These are phyloP conservation scores for Sylvilagus bachmani DNA, from an alignment of 2,113 vertebrate species.

Conservation along the genomic window DNA sequence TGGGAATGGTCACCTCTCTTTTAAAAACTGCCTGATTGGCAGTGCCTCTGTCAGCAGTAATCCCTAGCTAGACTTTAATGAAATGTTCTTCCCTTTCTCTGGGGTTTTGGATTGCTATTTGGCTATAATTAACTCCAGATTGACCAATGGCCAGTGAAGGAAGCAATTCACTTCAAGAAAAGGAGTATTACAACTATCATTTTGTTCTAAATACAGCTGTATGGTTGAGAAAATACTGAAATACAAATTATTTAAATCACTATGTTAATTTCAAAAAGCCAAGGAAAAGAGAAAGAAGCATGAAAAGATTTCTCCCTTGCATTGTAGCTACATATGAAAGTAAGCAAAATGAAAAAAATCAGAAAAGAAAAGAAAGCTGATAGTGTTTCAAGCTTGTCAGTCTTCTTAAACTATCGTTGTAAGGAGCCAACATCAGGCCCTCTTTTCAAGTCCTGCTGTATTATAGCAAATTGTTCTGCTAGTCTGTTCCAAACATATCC, in stretches of 20 bases:
- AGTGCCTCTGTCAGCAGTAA: conserved; percentile 54
- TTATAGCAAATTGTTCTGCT: not conserved
- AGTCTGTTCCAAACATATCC: conserved; percentile 27
- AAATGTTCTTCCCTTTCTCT: conserved; percentile 67
- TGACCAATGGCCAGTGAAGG: conserved; percentile 70
- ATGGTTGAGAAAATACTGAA: conserved; percentile 55
- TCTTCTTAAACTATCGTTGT: conserved; percentile 7
- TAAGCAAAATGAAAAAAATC: not conserved
- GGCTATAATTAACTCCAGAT: conserved; percentile 73
- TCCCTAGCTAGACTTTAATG: conserved; percentile 63
- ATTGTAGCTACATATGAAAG: not conserved
- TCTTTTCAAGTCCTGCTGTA: conserved; percentile 7
- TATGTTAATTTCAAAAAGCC: conserved; percentile 51
- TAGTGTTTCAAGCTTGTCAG: not conserved
- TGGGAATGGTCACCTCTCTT: conserved; percentile 68
- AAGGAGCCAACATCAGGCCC: not conserved
- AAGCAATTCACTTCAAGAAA: conserved; percentile 60
- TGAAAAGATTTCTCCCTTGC: not conserved
- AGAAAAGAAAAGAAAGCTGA: not conserved
- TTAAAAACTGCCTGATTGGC: conserved; percentile 50
- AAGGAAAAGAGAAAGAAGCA: conserved; percentile 15
- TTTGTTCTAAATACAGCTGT: conserved; percentile 71
- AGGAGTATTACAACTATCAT: conserved; percentile 76
- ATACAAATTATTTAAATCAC: conserved; percentile 48
- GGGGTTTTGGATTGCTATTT: conserved; percentile 63